Conservation (phyloP, 2,888 invertebrate genomes). For the Xestia xanthographa region DNA sequence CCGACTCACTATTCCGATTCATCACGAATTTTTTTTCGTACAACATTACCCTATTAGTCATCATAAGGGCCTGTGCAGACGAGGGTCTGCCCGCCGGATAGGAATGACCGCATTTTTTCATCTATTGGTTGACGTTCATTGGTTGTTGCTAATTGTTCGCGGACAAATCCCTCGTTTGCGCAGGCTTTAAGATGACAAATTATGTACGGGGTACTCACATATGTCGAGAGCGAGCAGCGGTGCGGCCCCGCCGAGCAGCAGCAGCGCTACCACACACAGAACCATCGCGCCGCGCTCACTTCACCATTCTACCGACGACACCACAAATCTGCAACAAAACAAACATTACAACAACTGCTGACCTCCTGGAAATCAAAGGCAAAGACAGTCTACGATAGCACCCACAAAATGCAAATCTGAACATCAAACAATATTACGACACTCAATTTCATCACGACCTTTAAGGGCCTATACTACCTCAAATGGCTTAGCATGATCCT, state of each 20-base stretch:
- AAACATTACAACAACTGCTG: conserved; percentile 16
- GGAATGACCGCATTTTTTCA: too few relatives aligned
- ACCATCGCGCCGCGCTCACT: conserved; percentile 84
- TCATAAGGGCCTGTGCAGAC: too few relatives aligned
- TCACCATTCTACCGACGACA: conserved; percentile 82
- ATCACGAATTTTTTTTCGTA: too few relatives aligned
- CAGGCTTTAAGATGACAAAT: too few relatives aligned
- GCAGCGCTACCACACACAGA: conserved; percentile 79
- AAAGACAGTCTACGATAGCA: conserved; percentile 14
- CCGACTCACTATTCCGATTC: too few relatives aligned
- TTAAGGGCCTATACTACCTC: too few relatives aligned
- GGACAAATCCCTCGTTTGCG: too few relatives aligned
- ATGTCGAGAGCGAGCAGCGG: conserved; percentile 81
- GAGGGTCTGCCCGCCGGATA: too few relatives aligned
- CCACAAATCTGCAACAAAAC: conserved; percentile 75
- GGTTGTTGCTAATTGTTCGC: too few relatives aligned
- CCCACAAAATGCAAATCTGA: conserved; percentile 35
- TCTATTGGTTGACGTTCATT: too few relatives aligned
- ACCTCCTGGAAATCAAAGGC: conserved; percentile 23
- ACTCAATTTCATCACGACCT: conserved; percentile 15
- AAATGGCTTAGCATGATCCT: too few relatives aligned
- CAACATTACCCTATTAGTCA: too few relatives aligned
- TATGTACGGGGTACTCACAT: conserved; percentile 79
- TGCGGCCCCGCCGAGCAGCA: conserved; percentile 78
- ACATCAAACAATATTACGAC: conserved; percentile 13